Percentiles rank a stretch among this genome's conserved stretches.
Conservation (phyloP, 2,888 invertebrate genomes). For the Lithosia quadra region DNA sequence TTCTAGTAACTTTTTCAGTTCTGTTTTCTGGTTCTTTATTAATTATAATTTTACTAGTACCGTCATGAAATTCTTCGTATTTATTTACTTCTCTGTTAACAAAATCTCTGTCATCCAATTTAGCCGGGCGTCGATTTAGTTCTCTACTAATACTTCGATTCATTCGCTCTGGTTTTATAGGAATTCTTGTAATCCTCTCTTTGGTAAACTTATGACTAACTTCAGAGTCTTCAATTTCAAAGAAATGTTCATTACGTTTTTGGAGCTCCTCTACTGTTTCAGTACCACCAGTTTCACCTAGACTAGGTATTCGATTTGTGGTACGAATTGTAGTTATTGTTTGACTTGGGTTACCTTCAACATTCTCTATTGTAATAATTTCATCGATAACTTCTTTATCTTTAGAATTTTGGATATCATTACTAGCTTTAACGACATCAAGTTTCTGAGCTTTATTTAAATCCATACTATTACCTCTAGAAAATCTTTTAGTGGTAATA, state of each 20-base stretch:
- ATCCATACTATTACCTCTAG: slow-evolving; percentile 35
- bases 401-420: slow-evolving; percentile 10
- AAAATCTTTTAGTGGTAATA: slow-evolving; percentile 38
- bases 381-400: slow-evolving; percentile 9
- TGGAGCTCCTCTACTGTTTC: slow-evolving; percentile 12
- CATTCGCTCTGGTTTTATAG: slow-evolving; percentile 36
- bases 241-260: slow-evolving; percentile 17
- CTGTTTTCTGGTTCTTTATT: slow-evolving; percentile 16
- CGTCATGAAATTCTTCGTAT: slow-evolving; percentile 19
- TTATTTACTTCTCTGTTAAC: slow-evolving; percentile 16
- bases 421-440: slow-evolving; percentile 9
- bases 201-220: slow-evolving; percentile 17
- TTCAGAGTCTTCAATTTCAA: slow-evolving; percentile 17
- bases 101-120: slow-evolving; percentile 19
- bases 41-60: background rate
- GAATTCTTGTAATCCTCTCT: slow-evolving; percentile 31
- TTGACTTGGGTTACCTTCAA: slow-evolving; percentile 32
- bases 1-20: slow-evolving; percentile 23
- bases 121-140: slow-evolving; percentile 21
- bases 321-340: slow-evolving; percentile 31
- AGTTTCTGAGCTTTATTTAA: slow-evolving; percentile 21
- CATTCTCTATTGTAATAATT: slow-evolving; percentile 12
- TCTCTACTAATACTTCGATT: slow-evolving; percentile 40
- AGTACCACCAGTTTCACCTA: slow-evolving; percentile 15
- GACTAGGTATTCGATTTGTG: slow-evolving; percentile 37